Base-by-base conservation (phyloP, 2,888 invertebrate genomes). In the Plagiodera versicolora region DNA sequence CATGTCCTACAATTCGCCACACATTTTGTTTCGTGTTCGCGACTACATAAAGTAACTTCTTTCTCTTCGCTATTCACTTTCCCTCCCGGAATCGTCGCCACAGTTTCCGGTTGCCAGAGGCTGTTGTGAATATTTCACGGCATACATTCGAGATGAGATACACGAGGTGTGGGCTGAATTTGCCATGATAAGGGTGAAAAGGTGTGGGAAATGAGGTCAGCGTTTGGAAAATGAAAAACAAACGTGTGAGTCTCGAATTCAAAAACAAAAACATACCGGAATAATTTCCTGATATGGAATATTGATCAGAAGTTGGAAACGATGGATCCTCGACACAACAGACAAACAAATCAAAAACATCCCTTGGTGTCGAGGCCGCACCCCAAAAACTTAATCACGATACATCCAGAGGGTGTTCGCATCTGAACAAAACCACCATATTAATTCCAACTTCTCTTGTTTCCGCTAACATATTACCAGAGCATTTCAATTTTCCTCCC, bases 401-500 rank as follows among this genome's bases (percentile, higher is more conserved):
- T 60, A 55, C 56, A 61, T 63, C 28, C 5, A 50, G 54, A 44
- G 51, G 54, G 30, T 14, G 52, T 52, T 28, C 45, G 16, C 49
- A 56, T 61, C 55, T 56, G 57, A 61, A 57, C 49, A 61, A 56
- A 60, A 59, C 17, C 50, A 16, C 39, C 11, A 18, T 56, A 62
- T 65, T 60, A 65, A 60, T 59, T 24, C 62, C 45, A 58, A 56
- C 50, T 28, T 51, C 61, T 61, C 61, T 60, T 62, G 60, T 62
- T 65, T 57, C 52, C 55, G 53, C 60, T 62, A 60, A 65, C 58
- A 61, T 56, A 63, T 62, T 64, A 62, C 65, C 65, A 57, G 56
- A 61, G 65, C 55, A 60, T 65, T 65, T 62, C 62, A 65, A 63
- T 67, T 61, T 62, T 52, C 60, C 64, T 56, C 39, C 53, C 35